Evolutionary conservation across 2,888 invertebrate genomes (phyloP), one percentile per base, ranked within the genome.

Genomic region (Chironomus tentans): DNA sequence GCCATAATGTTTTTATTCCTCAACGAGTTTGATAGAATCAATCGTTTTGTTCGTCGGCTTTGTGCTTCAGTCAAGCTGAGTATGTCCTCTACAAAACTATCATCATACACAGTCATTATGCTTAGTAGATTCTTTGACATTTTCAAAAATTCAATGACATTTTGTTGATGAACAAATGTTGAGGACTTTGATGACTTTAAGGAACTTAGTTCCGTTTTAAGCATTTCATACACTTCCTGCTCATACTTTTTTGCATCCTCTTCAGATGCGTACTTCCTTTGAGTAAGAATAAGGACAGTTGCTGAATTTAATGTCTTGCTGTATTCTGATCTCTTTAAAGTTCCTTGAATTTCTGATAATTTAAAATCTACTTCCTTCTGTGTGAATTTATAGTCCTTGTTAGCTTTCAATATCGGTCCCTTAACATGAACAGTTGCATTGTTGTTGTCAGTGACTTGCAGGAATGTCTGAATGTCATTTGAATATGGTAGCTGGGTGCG

Each of bases 111-210:
- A 10, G 68, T 15, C 38, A 68, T 68, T 0, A 75, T 18, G 7
- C 48, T 56, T 22, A 56, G 47, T 1, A 75, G 7, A 50, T 15
- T 50, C 22, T 28, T 48, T 12, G 75, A 68, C 69, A 75, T 75
- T 68, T 68, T 68, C 5, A 75, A 56, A 68, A 75, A 75, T 13
- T 75, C 75, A 50, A 50, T 24, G 15, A 75, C 22, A 7, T 69
- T 12, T 46, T 68, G 48, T 18, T 68, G 50, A 15, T 68, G 28
- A 24, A 50, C 18, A 24, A 4, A 50, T 3, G 22, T 50, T 50
- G 15, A 13, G 0, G 46, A 3, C 18, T 15, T 48, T 46, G 18
- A 15, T 12, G 38, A 15, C 47, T 74, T 69, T 7, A 75, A 13
- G 2, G 12, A 21, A 7, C 13, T 5, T 1, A 68, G n/a, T 22